These are phyloP conservation scores for Xestia ashworthii DNA, from an alignment of 2,888 invertebrate genomes.

Conservation along the genomic window DNA sequence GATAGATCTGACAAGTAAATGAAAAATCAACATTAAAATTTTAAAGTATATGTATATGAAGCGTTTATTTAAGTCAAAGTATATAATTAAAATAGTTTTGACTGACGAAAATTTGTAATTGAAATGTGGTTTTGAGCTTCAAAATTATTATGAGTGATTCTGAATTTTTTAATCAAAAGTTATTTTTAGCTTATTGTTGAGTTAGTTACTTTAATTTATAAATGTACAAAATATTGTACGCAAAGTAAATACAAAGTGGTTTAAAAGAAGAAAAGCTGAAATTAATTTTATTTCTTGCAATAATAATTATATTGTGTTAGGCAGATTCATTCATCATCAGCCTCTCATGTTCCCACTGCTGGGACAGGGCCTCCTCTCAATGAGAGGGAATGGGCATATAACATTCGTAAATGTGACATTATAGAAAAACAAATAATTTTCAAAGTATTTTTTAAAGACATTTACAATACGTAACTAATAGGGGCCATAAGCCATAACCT, in stretches of 20 bases:
- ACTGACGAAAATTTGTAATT: slow-evolving; percentile 40
- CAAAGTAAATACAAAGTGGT: too few species aligned
- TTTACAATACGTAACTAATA: background rate
- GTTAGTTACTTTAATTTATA: too few species aligned
- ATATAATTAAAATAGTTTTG: slow-evolving; percentile 57
- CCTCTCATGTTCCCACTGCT: too few species aligned
- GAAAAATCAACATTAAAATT: slow-evolving; percentile 62
- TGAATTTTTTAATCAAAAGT: background rate
- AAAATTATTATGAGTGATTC: background rate
- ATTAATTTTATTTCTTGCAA: background rate
- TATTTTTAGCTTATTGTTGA: too few species aligned
- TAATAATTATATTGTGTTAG: background rate
- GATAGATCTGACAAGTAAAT: slow-evolving; percentile 60
- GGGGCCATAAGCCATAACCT: background rate
- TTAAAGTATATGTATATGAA: slow-evolving; percentile 24
- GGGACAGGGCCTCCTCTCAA: too few species aligned
- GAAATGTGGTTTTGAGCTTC: slow-evolving; percentile 27
- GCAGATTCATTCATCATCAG: too few species aligned
- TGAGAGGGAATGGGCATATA: too few species aligned
- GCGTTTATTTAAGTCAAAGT: slow-evolving; percentile 53
- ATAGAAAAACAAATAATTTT: background rate
- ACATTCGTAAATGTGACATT: too few species aligned
- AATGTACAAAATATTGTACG: too few species aligned
- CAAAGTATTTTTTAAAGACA: background rate
- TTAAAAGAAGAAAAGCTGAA: background rate